Conservation (phyloP, 2,797 vertebrate genomes). For the Clarias platycephalus region DNA sequence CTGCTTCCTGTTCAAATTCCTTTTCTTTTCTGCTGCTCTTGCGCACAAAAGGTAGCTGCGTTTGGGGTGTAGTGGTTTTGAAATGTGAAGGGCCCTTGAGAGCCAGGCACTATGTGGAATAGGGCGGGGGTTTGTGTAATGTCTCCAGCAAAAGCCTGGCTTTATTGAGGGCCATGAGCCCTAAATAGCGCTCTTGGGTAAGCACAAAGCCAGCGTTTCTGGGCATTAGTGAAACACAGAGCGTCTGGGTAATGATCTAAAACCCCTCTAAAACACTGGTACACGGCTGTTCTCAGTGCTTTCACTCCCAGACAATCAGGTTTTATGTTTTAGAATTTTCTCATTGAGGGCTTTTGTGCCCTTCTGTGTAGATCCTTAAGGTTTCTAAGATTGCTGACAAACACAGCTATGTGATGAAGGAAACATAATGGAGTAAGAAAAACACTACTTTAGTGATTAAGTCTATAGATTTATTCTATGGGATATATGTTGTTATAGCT, state of each 20-base stretch:
- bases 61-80: constrained; percentile 73
- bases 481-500: constrained; percentile 21
- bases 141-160: constrained; percentile 74
- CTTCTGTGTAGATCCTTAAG: constrained; percentile 37
- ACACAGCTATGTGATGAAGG: constrained; percentile 31
- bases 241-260: constrained; percentile 91
- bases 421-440: constrained; percentile 48
- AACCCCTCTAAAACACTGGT: constrained; percentile 77
- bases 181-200: constrained; percentile 80
- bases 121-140: constrained; percentile 79
- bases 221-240: constrained; percentile 83
- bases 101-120: constrained; percentile 72
- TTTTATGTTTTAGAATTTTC: constrained; percentile 67
- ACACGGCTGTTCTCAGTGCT: constrained; percentile 72
- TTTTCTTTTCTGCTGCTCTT: constrained; percentile 75
- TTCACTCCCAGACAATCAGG: constrained; percentile 72
- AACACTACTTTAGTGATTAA: constrained; percentile 40
- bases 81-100: constrained; percentile 74
- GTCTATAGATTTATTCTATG: not conserved
- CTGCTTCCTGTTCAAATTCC: constrained; percentile 84
- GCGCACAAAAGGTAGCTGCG: constrained; percentile 81
- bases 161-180: constrained; percentile 81
- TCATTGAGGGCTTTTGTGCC: constrained; percentile 43
- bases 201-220: constrained; percentile 84
- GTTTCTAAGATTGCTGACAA: constrained; percentile 54